Evolutionary conservation across 2,888 invertebrate species (phyloP).

Genomic region (Dendrolimus houi): DNA sequence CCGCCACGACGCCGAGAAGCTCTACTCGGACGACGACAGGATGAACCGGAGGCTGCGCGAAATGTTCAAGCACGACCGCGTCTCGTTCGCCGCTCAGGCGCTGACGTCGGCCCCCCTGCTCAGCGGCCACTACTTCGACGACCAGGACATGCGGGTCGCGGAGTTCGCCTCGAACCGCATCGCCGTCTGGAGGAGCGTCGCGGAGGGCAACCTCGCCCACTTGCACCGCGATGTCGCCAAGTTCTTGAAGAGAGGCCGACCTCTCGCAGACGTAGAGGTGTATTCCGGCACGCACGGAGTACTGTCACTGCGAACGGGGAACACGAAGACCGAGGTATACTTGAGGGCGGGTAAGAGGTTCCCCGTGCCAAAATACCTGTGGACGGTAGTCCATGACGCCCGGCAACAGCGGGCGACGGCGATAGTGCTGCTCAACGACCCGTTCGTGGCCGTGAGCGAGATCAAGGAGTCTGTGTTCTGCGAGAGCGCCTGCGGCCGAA

Average conservation of each 20-base stretch:
- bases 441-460: conserved; percentile 62
- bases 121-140: conserved; percentile 44
- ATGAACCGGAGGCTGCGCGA: conserved; percentile 46
- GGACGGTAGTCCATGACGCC: conserved; percentile 46
- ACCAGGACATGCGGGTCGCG: conserved; percentile 46
- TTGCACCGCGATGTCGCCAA: conserved; percentile 46
- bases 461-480: conserved; percentile 53
- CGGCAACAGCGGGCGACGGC: conserved; percentile 28
- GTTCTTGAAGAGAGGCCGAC: conserved; percentile 17
- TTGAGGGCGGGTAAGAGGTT: conserved; percentile 35
- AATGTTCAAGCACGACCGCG: conserved; percentile 39
- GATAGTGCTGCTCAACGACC: conserved; percentile 55
- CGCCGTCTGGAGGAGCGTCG: conserved; percentile 53
- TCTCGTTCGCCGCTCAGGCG: conserved; percentile 43
- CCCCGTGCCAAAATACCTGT: conserved; percentile 56
- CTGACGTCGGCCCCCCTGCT: conserved; percentile 45
- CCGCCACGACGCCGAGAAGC: conserved; percentile 44
- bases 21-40: conserved; percentile 52
- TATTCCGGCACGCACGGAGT: conserved; percentile 45
- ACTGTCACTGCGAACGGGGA: conserved; percentile 24
- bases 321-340: conserved; percentile 25
- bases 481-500: conserved; percentile 47
- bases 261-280: conserved; percentile 27
- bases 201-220: conserved; percentile 46
- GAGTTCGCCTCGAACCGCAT: conserved; percentile 53